Evolutionary conservation across 2,113 vertebrate species (phyloP), one percentile per base, ranked within the genome.

Genomic region (Otocyon megalotis): DNA sequence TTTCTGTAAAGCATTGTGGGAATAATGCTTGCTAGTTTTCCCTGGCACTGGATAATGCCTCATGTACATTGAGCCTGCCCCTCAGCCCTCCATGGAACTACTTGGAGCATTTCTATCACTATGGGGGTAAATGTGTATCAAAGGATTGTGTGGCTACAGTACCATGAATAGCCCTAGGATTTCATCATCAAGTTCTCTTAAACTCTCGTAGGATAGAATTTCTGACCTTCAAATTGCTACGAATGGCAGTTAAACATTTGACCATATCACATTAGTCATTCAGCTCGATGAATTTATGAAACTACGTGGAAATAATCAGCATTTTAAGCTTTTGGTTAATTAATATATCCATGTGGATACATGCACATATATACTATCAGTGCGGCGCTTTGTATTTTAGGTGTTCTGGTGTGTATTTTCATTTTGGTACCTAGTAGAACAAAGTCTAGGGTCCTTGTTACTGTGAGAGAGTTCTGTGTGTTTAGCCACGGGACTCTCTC

Each of bases 221-320:
- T 95, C 53, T 96, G 50, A 72, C 22, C 82, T 94, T 94, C 26
- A 91, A 53, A 71, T 72, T 87, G 17, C 48, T 90, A 12, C 9
- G 17, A 86, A 92, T 60, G 48, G 30, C 2, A 35, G 8, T 30
- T 43, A 71, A 53, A 60, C 53, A 63, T 62, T 43, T 77, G 58
- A 84, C 26, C 56, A 63, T 3, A 50, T 60, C 16, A 24, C 9
- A 69, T 8, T 7, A n/a, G 35, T 60, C 22, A 88, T 67, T 71
- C 85, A 63, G 24, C 17, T 84, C 48, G 69, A 72, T 82, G 65
- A 11, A 85, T 0, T 88, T 82, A 60, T 35, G 74, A 94, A 86
- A 63, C 11, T 91, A 43, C 43, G 2, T 53, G 32, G 8, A 79
- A 88, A 90, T 60, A 54, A 35, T 24, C 69, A 48, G 4, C 19